Base-by-base conservation (phyloP, 2,888 invertebrate genomes). In the Xylocampa areola region DNA sequence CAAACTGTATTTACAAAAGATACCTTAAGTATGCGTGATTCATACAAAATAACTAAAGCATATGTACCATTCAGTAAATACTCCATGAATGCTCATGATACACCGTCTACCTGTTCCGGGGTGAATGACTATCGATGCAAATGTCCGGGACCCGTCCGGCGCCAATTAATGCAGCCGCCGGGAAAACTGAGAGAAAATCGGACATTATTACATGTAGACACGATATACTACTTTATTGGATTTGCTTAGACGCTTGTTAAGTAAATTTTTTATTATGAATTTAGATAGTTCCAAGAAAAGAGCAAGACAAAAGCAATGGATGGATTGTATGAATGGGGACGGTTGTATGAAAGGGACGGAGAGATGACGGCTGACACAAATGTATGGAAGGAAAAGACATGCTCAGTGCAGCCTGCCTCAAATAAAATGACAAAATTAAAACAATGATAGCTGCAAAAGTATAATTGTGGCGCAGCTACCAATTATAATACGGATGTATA, bases 81-180 rank as follows among this genome's bases (percentile, higher is more conserved):
- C 41, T 27, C 27, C 25, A 40, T 64, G 50, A 49, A 32, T 33
- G 41, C 36, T 53, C 67, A 53, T 66, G 67, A 60, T 65, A 57
- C 57, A 51, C 8, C 35, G 66, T 5, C 6, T 1, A 37, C 63
- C 41, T 65, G 60, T 52, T 76, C 71, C 71, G 80, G 78, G 88
- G 84, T 88, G 84, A 88, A 87, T 73, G 86, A 81, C 86, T 82
- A 77, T 69, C 69, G 80, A 88, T 88, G 89, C 85, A 86, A 88
- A 89, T 87, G 80, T 76, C 69, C 73, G 71, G 81, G 84, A 85
- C 87, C 81, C 77, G 83, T 83, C 80, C 36, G 36, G 60, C 41
- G 66, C 69, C 81, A 84, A 85, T 86, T 85, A 84, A 82, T 80
- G 76, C 40, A 48, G 51, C 61, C 53, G 62, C 65, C 66, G 66